These are phyloP conservation scores for Lasioglossum baleicum DNA, from an alignment of 1,140 invertebrate species.

Conservation along the genomic window DNA sequence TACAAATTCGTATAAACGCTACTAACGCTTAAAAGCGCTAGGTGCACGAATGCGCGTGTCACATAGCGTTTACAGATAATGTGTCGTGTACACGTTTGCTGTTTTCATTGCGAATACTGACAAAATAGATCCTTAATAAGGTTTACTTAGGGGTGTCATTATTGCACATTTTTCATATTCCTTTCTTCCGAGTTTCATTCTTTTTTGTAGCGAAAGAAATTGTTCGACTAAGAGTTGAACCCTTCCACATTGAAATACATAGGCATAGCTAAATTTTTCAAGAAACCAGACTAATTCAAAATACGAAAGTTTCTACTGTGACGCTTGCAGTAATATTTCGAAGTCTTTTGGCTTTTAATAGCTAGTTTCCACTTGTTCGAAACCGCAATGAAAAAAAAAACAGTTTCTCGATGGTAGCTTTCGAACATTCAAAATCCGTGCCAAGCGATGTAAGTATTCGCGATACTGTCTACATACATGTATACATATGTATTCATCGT, in stretches of 20 bases:
- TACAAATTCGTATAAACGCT: conserved; percentile 6
- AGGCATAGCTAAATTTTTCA: neutral
- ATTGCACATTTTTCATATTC: conserved; percentile 68
- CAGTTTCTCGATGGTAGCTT: conserved; percentile 23
- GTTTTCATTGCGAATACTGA: conserved; percentile 51
- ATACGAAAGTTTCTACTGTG: conserved; percentile 19
- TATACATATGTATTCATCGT: neutral
- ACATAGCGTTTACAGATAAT: neutral
- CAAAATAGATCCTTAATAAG: conserved; percentile 64
- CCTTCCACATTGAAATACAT: too few relatives aligned
- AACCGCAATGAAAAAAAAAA: conserved; percentile 11
- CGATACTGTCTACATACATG: conserved; percentile 39
- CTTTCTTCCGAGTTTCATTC: too few relatives aligned
- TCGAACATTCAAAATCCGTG: conserved; percentile 55
- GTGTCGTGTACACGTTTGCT: conserved; percentile 19
- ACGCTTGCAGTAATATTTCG: conserved; percentile 13
- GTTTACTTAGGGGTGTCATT: conserved; percentile 66
- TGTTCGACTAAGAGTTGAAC: too few relatives aligned
- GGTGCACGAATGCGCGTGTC: neutral
- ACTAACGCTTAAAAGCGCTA: neutral
- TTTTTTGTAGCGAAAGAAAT: too few relatives aligned
- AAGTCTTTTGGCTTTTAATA: neutral
- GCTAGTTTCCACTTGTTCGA: conserved; percentile 30
- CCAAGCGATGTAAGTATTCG: conserved; percentile 69
- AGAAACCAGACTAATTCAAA: neutral